These are phyloP conservation scores for Bolinopsis microptera DNA, from an alignment of 37 sponge, comb jelly and placozoan genomes.

Conservation along the genomic window DNA sequence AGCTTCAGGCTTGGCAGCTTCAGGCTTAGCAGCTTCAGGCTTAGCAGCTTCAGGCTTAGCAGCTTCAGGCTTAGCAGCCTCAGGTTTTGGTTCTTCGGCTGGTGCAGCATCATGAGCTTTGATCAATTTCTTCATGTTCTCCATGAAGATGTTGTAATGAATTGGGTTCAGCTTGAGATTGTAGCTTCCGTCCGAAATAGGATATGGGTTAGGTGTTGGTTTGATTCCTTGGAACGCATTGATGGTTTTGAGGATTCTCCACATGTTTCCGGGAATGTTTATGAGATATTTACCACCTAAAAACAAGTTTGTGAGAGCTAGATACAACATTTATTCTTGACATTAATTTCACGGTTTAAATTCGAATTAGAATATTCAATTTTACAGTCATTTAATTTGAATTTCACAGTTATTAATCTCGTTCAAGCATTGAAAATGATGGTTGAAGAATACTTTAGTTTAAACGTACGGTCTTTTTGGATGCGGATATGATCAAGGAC, in stretches of 20 bases:
- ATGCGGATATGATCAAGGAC: not conserved
- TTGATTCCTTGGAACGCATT: slow-evolving; percentile 19
- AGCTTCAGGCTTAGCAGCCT: not conserved
- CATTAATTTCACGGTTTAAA: too few species aligned
- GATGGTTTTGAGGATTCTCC: not conserved
- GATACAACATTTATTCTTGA: too few species aligned
- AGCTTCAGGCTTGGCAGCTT: not conserved
- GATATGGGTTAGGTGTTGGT: not conserved
- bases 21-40: not conserved
- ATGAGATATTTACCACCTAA: slow-evolving; percentile 10
- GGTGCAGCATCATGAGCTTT: not conserved
- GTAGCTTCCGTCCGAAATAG: slow-evolving; percentile 27
- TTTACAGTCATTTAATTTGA: too few species aligned
- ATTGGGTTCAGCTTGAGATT: not conserved
- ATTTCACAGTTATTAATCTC: too few species aligned
- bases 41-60: not conserved
- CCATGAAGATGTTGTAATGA: not conserved
- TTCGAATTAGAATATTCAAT: too few species aligned
- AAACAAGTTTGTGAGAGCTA: too few species aligned
- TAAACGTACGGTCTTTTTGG: not conserved
- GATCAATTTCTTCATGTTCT: not conserved
- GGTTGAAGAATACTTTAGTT: too few species aligned
- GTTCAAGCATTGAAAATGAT: too few species aligned
- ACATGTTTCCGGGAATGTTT: not conserved
- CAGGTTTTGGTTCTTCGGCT: not conserved